Evolutionary conservation across 2,888 invertebrate genomes (phyloP), one percentile per base, ranked within the genome.

Genomic region (Heliconius sara): DNA sequence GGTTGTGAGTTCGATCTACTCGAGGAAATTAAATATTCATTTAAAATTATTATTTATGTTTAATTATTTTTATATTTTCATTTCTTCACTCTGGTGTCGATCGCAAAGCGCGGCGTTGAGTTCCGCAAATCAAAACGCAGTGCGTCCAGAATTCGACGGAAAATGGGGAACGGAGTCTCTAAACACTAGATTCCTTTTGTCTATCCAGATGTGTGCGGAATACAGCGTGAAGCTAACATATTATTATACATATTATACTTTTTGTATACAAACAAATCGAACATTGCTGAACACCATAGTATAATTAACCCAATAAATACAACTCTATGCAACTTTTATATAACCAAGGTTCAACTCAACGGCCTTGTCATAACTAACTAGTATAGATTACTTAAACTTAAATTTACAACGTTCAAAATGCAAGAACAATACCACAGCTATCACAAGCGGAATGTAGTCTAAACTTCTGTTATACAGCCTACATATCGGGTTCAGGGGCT

Each of bases 381-480:
- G 2, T 52, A 52, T 19, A 52, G 82, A 83, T 83, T 80, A 83
- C 82, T 82, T 79, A 79, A 80, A 76, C 78, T 81, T 82, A 82
- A 81, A 83, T 83, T 83, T 81, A 80, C 78, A 82, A 79, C 78
- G 79, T 82, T 81, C 76, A 82, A 83, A 84, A 83, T 80, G 78
- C 80, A 79, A 81, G 82, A 84, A 85, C 85, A 85, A 85, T 85
- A 84, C 82, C 78, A 76, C 80, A 82, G 82, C 87, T 87, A 89
- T 90, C 90, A 88, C 88, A 85, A 83, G 88, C 80, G 91, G 93
- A 93, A 93, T 93, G 92, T 92, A 91, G 91, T 89, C 88, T 91
- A 90, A 91, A 91, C 91, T 90, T 90, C 89, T 89, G 88, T 89
- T 89, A 86, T 85, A 84, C 82, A 84, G 84, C 85, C 80, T 83